Conservation (phyloP, 2,113 vertebrate genomes). For the Salvelinus sp. region DNA sequence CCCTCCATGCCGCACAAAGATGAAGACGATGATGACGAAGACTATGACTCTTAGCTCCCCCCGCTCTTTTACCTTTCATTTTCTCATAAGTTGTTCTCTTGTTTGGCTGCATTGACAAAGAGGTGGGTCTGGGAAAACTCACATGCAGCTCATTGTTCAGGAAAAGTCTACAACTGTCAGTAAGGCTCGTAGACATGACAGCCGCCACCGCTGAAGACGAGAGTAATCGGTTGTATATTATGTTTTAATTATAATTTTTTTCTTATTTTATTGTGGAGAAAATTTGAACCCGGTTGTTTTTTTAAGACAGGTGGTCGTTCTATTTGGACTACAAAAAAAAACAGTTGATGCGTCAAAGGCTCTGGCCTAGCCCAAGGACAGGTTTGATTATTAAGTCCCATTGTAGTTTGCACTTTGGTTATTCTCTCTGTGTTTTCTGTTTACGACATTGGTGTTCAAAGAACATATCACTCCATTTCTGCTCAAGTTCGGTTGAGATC, state of each 20-base stretch:
- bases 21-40: slow-evolving; percentile 77
- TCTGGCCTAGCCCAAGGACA: slow-evolving; percentile 23
- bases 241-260: slow-evolving; percentile 65
- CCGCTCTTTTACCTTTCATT: slow-evolving; percentile 43
- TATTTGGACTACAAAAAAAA: slow-evolving; percentile 41
- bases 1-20: slow-evolving; percentile 56
- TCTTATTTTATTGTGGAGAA: slow-evolving; percentile 72
- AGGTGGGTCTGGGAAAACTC: slow-evolving; percentile 20
- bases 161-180: slow-evolving; percentile 18
- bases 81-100: slow-evolving; percentile 52
- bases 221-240: slow-evolving; percentile 63
- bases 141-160: slow-evolving; percentile 1
- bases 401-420: slow-evolving; percentile 29
- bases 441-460: slow-evolving; percentile 13
- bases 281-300: slow-evolving; percentile 60
- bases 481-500: slow-evolving; percentile 34
- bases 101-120: slow-evolving; percentile 38
- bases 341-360: slow-evolving; percentile 25
- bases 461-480: slow-evolving; percentile 32
- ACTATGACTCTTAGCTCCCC: slow-evolving; percentile 86
- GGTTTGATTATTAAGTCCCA: slow-evolving; percentile 20
- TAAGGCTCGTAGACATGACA: slow-evolving; percentile 25
- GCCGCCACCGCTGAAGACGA: slow-evolving; percentile 30
- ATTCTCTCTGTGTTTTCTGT: slow-evolving; percentile 11
- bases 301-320: slow-evolving; percentile 56